Base-by-base conservation (phyloP, 2,113 vertebrate species). In the Bos taurus region DNA sequence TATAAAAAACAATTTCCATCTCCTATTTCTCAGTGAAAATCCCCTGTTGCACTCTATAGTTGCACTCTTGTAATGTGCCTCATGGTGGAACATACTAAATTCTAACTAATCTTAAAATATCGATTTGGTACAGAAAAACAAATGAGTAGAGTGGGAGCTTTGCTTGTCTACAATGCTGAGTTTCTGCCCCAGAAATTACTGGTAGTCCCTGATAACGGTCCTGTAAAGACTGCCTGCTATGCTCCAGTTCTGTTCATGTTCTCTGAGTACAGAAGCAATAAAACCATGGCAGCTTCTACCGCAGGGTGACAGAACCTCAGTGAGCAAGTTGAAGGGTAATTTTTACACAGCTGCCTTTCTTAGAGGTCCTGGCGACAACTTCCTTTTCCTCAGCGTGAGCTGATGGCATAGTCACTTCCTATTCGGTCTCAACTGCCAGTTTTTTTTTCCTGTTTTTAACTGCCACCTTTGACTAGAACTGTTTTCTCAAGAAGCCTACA, bases 331-430 rank as follows among this genome's bases (percentile, higher is more conserved):
- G 97, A 97, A 98, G 97, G 93, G 92, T 94, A 10, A 82, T 96
- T 98, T 92, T 91, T 97, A 98, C 98, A 98, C 98, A 97, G 99
- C 62, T 90, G 94, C 95, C 98, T 98, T 98, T 98, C 98, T 98
- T 95, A 98, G 95, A 97, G 98, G 97, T 94, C 97, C 94, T 97
- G 98, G 95, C 97, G 97, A 98, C 97, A 98, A 98, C 97, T 98
- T 99, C 98, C 97, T 97, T 98, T 97, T 91, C 95, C 98, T 97
- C 96, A 96, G 95, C 96, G 96, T 95, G 94, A 97, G 95, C 96
- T 62, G 46, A 77, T 98, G 98, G 98, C 97, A 98, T 95, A 99
- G 98, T 90, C 87, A 85, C 98, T 99, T 98, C 91, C 94, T 98
- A 98, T 96, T 99, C 98, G 90, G 97, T 98, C 96, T 97, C 98